Base-by-base conservation (phyloP, 2,888 invertebrate genomes). In the Ophraella communa region DNA sequence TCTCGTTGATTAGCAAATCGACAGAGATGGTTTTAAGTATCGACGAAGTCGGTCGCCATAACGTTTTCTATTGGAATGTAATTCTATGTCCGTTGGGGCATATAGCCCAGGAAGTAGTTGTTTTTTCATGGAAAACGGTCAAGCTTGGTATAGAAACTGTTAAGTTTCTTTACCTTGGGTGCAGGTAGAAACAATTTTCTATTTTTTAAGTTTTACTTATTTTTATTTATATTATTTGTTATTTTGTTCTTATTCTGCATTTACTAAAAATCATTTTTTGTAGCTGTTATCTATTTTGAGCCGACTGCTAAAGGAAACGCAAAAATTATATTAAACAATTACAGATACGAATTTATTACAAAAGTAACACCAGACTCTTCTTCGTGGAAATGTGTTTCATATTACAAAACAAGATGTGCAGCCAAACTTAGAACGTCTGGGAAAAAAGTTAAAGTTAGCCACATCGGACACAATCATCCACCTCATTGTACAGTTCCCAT, bases 361-460 rank as follows among this genome's bases (percentile, higher is more conserved):
- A 27, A 57, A 49, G 10, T 49, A n/a, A 23, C 24, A 1, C 8
- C 33, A 3, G 47, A 33, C 23, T 65, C 69, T 4, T 65, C 69
- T 10, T 66, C 65, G 44, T 76, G 76, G 76, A 74, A 71, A 62
- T 76, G 76, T 53, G 63, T 72, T 4, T 62, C 58, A 3, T 74
- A 74, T 54, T 72, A 68, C 49, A 73, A 71, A 65, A 73, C 71
- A 4, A 74, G 64, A 62, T 77, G 77, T 56, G 66, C 67, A 18
- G 71, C 74, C 1, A 70, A 66, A 53, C 44, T 75, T 3, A 70
- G 67, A 33, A 72, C 74, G 0, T 68, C 65, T 5, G 73, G 72
- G 10, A 69, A 67, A 44, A 59, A 64, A 24, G 69, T 70, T 7
- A 58, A 58, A 18, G 49, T 62, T 2, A 53, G 68, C 21, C 24